phyloP scores from a whole-genome alignment of 2,113 vertebrate species.

The Dasyornis broadbenti region DNA sequence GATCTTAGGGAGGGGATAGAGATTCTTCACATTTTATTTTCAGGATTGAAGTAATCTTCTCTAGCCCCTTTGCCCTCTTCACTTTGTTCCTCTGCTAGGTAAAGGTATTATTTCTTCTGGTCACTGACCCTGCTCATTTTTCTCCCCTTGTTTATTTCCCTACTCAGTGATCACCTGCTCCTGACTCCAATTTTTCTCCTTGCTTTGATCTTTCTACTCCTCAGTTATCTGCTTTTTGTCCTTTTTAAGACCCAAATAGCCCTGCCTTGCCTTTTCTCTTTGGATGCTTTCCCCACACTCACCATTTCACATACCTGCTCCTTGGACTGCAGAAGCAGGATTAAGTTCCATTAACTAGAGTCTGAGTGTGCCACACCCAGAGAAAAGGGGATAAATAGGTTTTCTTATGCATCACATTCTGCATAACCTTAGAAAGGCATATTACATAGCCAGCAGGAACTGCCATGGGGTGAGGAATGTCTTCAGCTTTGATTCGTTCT shows the following conservation, averaged over 20 bases:
- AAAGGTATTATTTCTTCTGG: neutral
- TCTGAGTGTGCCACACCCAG: neutral
- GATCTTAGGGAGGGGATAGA: neutral
- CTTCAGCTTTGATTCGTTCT: neutral
- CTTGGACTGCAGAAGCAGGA: neutral
- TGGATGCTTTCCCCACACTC: neutral
- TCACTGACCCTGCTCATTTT: neutral
- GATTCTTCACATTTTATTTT: neutral
- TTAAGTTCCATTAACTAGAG: neutral
- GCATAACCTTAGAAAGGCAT: neutral
- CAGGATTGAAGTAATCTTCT: neutral
- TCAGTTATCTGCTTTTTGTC: neutral
- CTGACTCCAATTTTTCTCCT: neutral
- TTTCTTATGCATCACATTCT: fast-evolving
- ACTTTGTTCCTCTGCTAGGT: neutral
- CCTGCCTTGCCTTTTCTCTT: neutral
- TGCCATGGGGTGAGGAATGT: neutral
- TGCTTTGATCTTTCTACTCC: neutral
- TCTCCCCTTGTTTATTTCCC: fast-evolving
- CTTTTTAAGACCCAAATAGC: neutral
- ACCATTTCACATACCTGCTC: neutral
- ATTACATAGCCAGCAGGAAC: neutral
- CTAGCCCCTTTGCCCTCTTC: neutral
- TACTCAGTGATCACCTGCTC: neutral
- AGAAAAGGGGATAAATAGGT: neutral